Evolutionary conservation across 1,140 invertebrate species (phyloP).

Genomic region (Maniola jurtina): DNA sequence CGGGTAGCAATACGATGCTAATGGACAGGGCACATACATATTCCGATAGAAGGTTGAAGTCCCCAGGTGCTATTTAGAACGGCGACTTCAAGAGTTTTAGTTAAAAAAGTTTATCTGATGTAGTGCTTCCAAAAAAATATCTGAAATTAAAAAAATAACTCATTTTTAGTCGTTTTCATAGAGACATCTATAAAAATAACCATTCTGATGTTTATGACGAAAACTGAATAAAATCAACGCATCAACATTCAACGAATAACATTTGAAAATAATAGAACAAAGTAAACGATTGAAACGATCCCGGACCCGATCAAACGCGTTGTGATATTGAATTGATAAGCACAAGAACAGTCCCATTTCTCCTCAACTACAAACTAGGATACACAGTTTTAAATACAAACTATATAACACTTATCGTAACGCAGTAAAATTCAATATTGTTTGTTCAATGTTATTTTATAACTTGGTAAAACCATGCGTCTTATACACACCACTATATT

Average conservation of each 20-base stretch:
- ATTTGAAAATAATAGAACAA: conserved; percentile 35
- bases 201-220: neutral
- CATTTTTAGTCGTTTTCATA: too few species aligned
- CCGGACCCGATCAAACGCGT: conserved; percentile 59
- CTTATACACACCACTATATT: conserved; percentile 2
- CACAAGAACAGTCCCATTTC: conserved; percentile 33
- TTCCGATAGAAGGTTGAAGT: too few species aligned
- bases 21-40: too few species aligned
- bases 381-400: neutral
- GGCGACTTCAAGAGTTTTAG: too few species aligned
- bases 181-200: neutral
- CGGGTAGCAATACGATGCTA: too few species aligned
- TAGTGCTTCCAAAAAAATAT: too few species aligned
- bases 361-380: conserved; percentile 3
- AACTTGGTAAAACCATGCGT: neutral
- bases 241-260: conserved; percentile 5
- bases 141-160: too few species aligned
- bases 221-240: neutral
- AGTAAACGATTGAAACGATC: conserved; percentile 52
- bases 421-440: neutral
- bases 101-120: too few species aligned
- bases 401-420: neutral
- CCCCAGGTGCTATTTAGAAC: too few species aligned
- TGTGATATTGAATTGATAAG: conserved; percentile 67
- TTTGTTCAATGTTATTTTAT: neutral